Percentiles rank a stretch among this genome's conserved stretches.
These are phyloP conservation scores for Rissa tridactyla DNA, from an alignment of 2,113 vertebrate genomes.

Conservation along the genomic window DNA sequence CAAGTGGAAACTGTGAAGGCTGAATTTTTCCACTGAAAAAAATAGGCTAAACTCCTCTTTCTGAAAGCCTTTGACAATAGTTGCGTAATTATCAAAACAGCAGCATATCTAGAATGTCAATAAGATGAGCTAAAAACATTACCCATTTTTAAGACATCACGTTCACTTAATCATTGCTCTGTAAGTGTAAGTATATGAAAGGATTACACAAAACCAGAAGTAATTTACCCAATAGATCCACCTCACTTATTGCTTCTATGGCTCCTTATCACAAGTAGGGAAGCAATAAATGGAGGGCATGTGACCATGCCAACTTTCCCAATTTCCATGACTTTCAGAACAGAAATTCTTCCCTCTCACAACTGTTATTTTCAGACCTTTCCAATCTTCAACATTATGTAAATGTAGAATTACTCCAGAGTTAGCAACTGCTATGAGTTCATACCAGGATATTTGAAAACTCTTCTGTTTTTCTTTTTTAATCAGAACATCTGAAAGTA, in stretches of 20 bases:
- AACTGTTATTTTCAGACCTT: neutral
- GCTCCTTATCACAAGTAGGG: neutral
- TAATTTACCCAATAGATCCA: neutral
- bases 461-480: neutral
- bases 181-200: neutral
- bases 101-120: neutral
- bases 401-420: neutral
- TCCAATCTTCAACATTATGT: neutral
- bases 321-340: neutral
- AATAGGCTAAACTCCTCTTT: neutral
- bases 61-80: neutral
- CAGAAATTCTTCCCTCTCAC: neutral
- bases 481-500: slow-evolving; percentile 10
- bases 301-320: neutral
- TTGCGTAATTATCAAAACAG: neutral
- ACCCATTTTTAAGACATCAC: neutral
- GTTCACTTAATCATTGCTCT: neutral
- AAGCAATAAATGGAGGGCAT: neutral
- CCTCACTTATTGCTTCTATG: neutral
- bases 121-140: neutral
- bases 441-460: neutral
- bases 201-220: neutral
- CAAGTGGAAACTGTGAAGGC: neutral
- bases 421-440: neutral
- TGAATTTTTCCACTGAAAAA: neutral